Conservation (phyloP, 2,113 vertebrate species). For the Cyphomyrus plagiostoma region DNA sequence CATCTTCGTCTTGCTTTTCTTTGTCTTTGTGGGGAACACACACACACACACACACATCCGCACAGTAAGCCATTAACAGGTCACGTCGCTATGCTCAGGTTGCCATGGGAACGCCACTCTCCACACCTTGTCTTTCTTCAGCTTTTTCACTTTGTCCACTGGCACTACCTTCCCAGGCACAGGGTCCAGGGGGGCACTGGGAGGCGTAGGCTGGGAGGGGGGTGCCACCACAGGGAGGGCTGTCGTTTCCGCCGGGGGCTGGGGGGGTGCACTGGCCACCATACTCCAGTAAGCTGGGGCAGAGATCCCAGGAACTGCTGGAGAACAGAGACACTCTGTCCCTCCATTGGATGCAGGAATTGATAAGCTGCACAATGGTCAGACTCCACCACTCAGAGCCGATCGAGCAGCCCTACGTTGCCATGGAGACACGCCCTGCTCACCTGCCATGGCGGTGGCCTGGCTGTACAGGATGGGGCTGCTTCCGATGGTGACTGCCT, state of each 20-base stretch:
- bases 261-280: slow-evolving; percentile 48
- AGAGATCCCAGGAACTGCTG: slow-evolving; percentile 51
- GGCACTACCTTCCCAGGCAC: slow-evolving; percentile 54
- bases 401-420: neutral
- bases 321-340: slow-evolving; percentile 15
- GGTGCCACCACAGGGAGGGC: slow-evolving; percentile 44
- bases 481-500: slow-evolving; percentile 83
- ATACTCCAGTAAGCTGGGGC: slow-evolving; percentile 65
- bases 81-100: neutral
- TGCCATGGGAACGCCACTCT: neutral
- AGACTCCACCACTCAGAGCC: neutral
- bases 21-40: slow-evolving; percentile 46
- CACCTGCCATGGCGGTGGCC: slow-evolving; percentile 61
- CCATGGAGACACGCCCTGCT: slow-evolving; percentile 20
- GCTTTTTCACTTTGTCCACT: slow-evolving; percentile 75
- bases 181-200: slow-evolving; percentile 54
- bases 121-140: slow-evolving; percentile 83
- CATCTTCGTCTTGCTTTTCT: slow-evolving; percentile 96
- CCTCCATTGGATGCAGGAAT: neutral
- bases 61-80: neutral
- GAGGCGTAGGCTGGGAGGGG: slow-evolving; percentile 55
- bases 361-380: neutral
- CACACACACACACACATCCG: neutral
- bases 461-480: slow-evolving; percentile 87
- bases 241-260: slow-evolving; percentile 65